Evolutionary conservation across 2,888 invertebrate species (phyloP), one percentile per base, ranked within the genome.

Genomic region (Athalia cordata): DNA sequence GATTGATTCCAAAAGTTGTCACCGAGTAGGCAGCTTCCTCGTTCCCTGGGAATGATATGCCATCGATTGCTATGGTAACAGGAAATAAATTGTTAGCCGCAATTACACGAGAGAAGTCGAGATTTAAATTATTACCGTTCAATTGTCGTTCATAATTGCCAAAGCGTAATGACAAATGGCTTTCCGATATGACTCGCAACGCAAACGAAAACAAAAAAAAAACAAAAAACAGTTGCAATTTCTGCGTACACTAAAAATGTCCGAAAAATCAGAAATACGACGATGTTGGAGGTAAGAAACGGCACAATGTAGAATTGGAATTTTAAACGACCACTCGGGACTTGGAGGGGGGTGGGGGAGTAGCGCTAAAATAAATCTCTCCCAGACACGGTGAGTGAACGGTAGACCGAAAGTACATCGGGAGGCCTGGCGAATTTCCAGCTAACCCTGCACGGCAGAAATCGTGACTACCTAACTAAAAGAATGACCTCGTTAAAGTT

Each of bases 301-400:
- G 72, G 15, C 47, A 0, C n/a, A 15, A 72, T 11, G 11, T 59
- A 47, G 59, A 72, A 59, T 72, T 59, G 72, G 72, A 59, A 72
- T 59, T 72, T 57, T 45, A 72, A 72, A 72, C 59, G 72, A 57
- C 45, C 45, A 8, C 47, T 62, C 13, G 5, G 13, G 47, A 45
- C 59, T 72, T 57, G 52, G 50, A 29, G 29, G 13, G 70, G 13
- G 6, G 9, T 6, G 7, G 55, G 11, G 55, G 11, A 47, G 70
- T 72, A 45, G 43, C 6, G 13, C 15, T 45, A 59, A 29, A 29
- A 72, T 59, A 47, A 59, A 72, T 72, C 55, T 68, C 52, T 55
- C 43, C 57, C 45, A 52, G 29, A 15, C 55, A 55, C 55, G 13
- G 52, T 43, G 52, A 5, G 29, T 43, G 43, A 68, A 68, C 13